phyloP scores from a whole-genome alignment of 2,113 vertebrate genomes.

The Austrofundulus limnaeus region DNA sequence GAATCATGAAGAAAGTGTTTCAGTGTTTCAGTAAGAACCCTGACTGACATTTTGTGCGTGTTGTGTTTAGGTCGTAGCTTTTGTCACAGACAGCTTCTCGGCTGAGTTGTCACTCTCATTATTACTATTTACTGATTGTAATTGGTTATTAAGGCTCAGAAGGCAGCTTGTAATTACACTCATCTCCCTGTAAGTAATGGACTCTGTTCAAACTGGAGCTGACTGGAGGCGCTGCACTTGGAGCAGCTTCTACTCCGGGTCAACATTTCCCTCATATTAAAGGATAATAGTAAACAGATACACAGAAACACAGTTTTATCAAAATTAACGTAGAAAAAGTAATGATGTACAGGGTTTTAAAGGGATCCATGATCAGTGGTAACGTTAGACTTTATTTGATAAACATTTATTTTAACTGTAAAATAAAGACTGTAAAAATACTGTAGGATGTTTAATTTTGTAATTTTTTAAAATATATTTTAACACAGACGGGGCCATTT shows the following conservation, averaged over 20 bases:
- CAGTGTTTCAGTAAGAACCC: neutral
- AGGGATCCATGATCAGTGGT: too few species aligned
- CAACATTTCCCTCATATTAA: neutral
- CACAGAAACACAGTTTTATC: too few species aligned
- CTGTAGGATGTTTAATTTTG: too few species aligned
- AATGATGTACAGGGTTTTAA: too few species aligned
- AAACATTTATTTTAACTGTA: too few species aligned
- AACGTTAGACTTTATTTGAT: too few species aligned
- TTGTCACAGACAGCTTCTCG: slow-evolving; percentile 14
- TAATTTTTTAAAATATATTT: too few species aligned
- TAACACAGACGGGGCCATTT: too few species aligned
- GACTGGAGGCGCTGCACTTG: slow-evolving; percentile 30
- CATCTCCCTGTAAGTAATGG: slow-evolving; percentile 25
- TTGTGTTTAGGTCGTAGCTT: slow-evolving; percentile 26
- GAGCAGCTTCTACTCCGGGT: neutral
- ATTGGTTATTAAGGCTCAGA: slow-evolving; percentile 62
- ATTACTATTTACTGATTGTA: slow-evolving; percentile 66
- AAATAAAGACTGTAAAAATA: too few species aligned
- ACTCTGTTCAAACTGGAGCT: slow-evolving; percentile 6
- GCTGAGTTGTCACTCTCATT: slow-evolving; percentile 45
- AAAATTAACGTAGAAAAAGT: too few species aligned
- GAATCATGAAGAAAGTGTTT: neutral
- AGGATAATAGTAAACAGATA: too few species aligned
- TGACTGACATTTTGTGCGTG: neutral
- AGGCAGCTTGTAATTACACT: slow-evolving; percentile 59